Percentiles rank a stretch among this genome's conserved stretches.
Evolutionary conservation across 2,888 invertebrate genomes (phyloP).

Genomic region (Cheilosia soror): DNA sequence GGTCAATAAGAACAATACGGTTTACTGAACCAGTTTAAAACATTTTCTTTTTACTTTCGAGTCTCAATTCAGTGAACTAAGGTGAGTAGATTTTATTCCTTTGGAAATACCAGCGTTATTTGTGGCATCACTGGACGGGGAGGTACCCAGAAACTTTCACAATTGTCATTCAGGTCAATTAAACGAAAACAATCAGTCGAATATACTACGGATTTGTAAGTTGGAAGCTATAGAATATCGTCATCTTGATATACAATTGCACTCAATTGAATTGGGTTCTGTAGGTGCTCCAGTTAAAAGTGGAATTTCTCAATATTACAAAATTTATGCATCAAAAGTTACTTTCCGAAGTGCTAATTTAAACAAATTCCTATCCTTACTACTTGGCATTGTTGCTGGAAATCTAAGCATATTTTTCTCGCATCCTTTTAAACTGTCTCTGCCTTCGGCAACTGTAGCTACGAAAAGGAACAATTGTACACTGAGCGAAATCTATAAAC

Average conservation of each 20-base stretch:
- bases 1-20: too few species aligned
- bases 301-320: background rate
- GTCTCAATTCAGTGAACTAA: too few species aligned
- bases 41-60: too few species aligned
- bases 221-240: background rate
- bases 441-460: background rate
- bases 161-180: too few species aligned
- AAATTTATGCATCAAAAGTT: constrained; percentile 8
- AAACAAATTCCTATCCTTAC: constrained; percentile 9
- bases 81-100: too few species aligned
- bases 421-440: constrained; percentile 22
- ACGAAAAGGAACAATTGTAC: background rate
- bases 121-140: background rate
- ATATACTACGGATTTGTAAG: too few species aligned
- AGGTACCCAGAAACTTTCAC: too few species aligned
- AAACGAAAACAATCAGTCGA: too few species aligned
- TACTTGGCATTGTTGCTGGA: background rate
- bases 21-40: too few species aligned
- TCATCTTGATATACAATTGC: background rate
- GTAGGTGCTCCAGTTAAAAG: background rate
- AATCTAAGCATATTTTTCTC: background rate
- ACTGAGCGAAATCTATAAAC: background rate
- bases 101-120: background rate
- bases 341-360: constrained; percentile 3
- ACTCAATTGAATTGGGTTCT: too few species aligned